These are phyloP conservation scores for Lophochroa leadbeateri DNA, from an alignment of 2,113 vertebrate genomes.

Conservation along the genomic window DNA sequence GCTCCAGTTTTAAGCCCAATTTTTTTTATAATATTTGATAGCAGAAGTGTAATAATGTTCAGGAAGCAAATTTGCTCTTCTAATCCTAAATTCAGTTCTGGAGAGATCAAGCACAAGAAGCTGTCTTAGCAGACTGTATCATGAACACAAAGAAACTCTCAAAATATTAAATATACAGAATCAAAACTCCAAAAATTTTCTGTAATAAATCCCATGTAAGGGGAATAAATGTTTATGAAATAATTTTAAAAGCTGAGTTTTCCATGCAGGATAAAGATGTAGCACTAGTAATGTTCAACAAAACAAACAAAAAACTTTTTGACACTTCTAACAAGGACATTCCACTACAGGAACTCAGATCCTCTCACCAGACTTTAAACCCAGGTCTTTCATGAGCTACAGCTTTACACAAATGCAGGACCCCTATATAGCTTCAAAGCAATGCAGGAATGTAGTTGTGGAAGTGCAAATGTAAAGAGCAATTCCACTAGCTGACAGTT, in stretches of 20 bases:
- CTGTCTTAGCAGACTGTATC: not conserved
- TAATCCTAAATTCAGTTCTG: not conserved
- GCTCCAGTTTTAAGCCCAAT: not conserved
- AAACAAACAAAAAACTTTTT: not conserved
- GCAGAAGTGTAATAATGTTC: not conserved
- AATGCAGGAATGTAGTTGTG: not conserved
- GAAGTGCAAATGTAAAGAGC: not conserved
- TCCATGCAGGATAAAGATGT: not conserved
- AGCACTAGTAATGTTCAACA: not conserved
- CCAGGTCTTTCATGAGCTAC: not conserved
- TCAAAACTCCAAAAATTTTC: not conserved
- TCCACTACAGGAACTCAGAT: not conserved
- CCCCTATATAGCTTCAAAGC: not conserved
- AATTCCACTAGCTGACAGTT: not conserved
- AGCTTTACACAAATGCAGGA: not conserved
- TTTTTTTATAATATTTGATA: not conserved
- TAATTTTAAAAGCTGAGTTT: not conserved
- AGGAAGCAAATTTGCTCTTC: not conserved
- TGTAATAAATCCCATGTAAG: not conserved
- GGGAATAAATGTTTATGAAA: not conserved
- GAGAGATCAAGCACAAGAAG: not conserved
- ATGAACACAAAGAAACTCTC: not conserved
- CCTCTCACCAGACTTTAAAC: not conserved
- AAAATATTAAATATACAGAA: not conserved
- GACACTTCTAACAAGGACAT: not conserved